These are phyloP conservation scores for Hoplostethus mediterraneus DNA, from an alignment of 2,797 vertebrate genomes.

Conservation along the genomic window DNA sequence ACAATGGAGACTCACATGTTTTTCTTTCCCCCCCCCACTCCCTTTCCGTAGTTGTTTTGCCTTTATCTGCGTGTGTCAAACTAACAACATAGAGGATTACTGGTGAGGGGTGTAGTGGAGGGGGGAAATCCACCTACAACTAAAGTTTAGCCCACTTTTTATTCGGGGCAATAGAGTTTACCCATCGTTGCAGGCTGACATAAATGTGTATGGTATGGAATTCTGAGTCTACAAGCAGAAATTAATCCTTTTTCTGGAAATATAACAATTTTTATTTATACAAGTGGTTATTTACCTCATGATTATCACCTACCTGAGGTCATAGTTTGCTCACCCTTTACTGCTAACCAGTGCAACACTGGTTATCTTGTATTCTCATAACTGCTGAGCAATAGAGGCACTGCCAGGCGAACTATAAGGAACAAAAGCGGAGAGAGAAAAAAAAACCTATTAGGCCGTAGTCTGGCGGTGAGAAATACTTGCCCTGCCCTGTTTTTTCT, in stretches of 20 bases:
- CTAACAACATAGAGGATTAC: slow-evolving; percentile 75
- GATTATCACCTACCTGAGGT: slow-evolving; percentile 49
- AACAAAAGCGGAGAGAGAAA: slow-evolving; percentile 49
- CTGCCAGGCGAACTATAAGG: slow-evolving; percentile 40
- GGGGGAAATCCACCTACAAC: too few species aligned
- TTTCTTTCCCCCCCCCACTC: slow-evolving; percentile 31
- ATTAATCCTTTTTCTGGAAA: slow-evolving; percentile 9
- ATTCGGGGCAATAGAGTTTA: too few species aligned
- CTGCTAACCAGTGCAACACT: slow-evolving; percentile 24
- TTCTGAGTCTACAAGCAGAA: not conserved
- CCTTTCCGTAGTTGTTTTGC: slow-evolving; percentile 55
- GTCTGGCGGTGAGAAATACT: slow-evolving; percentile 83
- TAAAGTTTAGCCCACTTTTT: too few species aligned
- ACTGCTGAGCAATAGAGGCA: slow-evolving; percentile 66
- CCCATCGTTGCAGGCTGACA: too few species aligned
- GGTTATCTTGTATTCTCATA: slow-evolving; percentile 71
- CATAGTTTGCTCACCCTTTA: slow-evolving; percentile 43
- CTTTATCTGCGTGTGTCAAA: slow-evolving; percentile 64
- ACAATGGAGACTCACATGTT: slow-evolving; percentile 65
- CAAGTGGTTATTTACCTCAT: slow-evolving; percentile 30
- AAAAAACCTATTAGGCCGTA: slow-evolving; percentile 74
- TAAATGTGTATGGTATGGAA: too few species aligned
- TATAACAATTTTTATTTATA: slow-evolving; percentile 20
- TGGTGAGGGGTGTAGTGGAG: slow-evolving; percentile 27
- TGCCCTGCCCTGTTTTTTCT: slow-evolving; percentile 85